A percentile compares a stretch with the other conserved stretches of the same genome.
Evolutionary conservation across 2,113 vertebrate species (phyloP).

Genomic region (Pachyramphus minor): DNA sequence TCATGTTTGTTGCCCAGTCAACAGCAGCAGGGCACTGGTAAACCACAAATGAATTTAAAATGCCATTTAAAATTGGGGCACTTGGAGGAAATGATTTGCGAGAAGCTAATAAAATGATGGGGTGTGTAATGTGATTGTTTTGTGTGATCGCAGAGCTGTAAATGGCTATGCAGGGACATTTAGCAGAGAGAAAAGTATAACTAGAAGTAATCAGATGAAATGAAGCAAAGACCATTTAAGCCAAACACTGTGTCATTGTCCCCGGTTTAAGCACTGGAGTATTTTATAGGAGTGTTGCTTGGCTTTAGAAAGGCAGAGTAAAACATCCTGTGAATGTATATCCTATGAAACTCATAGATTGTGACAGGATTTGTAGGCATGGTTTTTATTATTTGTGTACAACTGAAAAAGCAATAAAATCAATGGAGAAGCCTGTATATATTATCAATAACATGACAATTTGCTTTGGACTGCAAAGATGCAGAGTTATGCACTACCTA

Average conservation of each 20-base stretch:
- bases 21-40: not conserved
- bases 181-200: not conserved
- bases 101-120: not conserved
- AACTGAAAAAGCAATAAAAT: not conserved
- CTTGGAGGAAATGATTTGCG: not conserved
- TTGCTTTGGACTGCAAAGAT: not conserved
- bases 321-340: not conserved
- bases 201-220: slow-evolving; percentile 20
- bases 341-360: not conserved
- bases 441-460: not conserved
- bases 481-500: not conserved
- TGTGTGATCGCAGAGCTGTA: not conserved
- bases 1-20: not conserved
- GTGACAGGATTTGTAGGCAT: not conserved
- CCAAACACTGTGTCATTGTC: not conserved
- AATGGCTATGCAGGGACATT: not conserved
- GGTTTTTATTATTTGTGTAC: not conserved
- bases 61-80: not conserved
- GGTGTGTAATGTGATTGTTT: not conserved
- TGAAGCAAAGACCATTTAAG: slow-evolving; percentile 24
- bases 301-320: not conserved
- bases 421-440: not conserved
- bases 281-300: not conserved
- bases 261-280: not conserved
- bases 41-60: not conserved